Percentiles rank a stretch among this genome's conserved stretches.
These are phyloP conservation scores for Cabera pusaria DNA, from an alignment of 2,888 invertebrate species.

Conservation along the genomic window DNA sequence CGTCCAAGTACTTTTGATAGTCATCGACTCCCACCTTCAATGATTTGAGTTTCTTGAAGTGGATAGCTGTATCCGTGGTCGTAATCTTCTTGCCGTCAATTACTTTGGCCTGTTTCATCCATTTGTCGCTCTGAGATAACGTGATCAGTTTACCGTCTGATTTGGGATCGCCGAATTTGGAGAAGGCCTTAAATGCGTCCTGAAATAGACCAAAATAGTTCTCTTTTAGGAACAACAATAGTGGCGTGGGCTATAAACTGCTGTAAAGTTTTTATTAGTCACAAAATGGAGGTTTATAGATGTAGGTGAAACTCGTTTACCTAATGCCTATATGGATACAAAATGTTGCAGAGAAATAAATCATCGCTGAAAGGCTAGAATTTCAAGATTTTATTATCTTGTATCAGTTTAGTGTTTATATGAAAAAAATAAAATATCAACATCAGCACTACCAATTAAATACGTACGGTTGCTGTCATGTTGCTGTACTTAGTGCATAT, in stretches of 20 bases:
- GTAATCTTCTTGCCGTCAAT: slow-evolving; percentile 93
- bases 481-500: too few relatives aligned
- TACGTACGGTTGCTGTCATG: too few relatives aligned
- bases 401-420: too few relatives aligned
- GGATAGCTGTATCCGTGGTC: slow-evolving; percentile 95
- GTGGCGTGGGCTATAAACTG: background rate
- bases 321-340: too few relatives aligned
- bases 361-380: too few relatives aligned
- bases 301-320: too few relatives aligned
- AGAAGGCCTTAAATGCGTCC: slow-evolving; percentile 90
- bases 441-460: too few relatives aligned
- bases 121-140: slow-evolving; percentile 95
- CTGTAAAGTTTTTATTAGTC: too few relatives aligned
- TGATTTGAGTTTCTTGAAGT: slow-evolving; percentile 94
- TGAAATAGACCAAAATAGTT: slow-evolving; percentile 60
- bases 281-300: slow-evolving; percentile 1
- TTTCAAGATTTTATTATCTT: too few relatives aligned
- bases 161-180: slow-evolving; percentile 94
- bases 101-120: slow-evolving; percentile 95
- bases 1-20: slow-evolving; percentile 93
- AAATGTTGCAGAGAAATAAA: too few relatives aligned
- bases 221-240: too few relatives aligned
- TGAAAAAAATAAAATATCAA: too few relatives aligned
- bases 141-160: slow-evolving; percentile 93
- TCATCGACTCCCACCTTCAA: slow-evolving; percentile 90